phyloP scores from a whole-genome alignment of 2,113 vertebrate genomes.

The Eolophus roseicapilla region DNA sequence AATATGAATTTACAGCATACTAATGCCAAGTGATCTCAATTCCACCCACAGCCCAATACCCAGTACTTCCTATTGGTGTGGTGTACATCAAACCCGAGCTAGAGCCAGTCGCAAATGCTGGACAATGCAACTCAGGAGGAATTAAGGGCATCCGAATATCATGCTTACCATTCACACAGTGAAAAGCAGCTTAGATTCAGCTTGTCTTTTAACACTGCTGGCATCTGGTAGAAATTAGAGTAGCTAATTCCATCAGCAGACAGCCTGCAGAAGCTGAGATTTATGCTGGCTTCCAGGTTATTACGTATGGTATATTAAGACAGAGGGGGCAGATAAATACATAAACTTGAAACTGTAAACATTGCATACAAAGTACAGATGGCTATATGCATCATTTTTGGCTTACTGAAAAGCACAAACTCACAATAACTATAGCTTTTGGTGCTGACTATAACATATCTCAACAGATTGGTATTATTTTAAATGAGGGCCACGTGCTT shows the following conservation, averaged over 20 bases:
- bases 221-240: slow-evolving; percentile 6
- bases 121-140: rapidly evolving
- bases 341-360: not conserved
- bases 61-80: not conserved
- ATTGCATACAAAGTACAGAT: not conserved
- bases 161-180: not conserved
- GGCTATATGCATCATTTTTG: not conserved
- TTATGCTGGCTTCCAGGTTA: not conserved
- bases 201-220: not conserved
- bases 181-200: slow-evolving; percentile 46
- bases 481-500: not conserved
- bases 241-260: not conserved
- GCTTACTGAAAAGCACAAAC: not conserved
- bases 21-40: not conserved
- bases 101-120: not conserved
- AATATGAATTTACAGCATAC: not conserved
- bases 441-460: not conserved
- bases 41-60: rapidly evolving
- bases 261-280: not conserved
- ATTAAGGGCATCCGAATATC: not conserved
- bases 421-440: not conserved
- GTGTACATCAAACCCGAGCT: rapidly evolving
- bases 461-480: not conserved
- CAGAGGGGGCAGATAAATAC: not conserved
- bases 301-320: not conserved